Evolutionary conservation across 2,797 vertebrate species (phyloP).

Genomic region (Clarias platycephalus): DNA sequence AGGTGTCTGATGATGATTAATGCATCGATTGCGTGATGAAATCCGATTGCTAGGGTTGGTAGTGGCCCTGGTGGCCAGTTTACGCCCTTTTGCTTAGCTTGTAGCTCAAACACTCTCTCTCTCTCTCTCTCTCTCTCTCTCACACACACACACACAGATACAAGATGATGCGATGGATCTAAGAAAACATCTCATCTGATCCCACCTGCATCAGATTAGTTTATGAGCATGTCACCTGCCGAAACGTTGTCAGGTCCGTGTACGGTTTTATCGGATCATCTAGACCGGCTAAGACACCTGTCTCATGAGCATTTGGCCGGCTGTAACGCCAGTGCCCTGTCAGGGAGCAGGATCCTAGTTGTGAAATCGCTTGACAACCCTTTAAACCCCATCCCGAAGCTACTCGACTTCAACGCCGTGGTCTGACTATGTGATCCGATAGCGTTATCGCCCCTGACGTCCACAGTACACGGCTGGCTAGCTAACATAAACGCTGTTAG

Average conservation of each 20-base stretch:
- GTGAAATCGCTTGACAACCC: not conserved
- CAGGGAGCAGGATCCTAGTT: not conserved
- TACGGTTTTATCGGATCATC: not conserved
- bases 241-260: not conserved
- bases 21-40: too few relatives aligned
- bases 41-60: too few relatives aligned
- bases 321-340: not conserved
- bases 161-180: too few relatives aligned
- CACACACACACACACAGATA: too few relatives aligned
- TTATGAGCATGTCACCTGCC: not conserved
- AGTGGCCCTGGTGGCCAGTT: slow-evolving; percentile 35
- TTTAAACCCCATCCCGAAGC: not conserved
- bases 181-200: not conserved
- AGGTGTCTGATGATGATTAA: not conserved
- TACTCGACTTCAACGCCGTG: not conserved
- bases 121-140: too few relatives aligned
- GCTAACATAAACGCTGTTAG: not conserved
- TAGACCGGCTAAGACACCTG: slow-evolving; percentile 28
- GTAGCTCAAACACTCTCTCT: not conserved
- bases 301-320: not conserved
- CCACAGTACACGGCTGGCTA: not conserved
- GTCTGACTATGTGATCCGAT: not conserved
- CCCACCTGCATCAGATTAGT: not conserved
- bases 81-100: slow-evolving; percentile 47
- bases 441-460: not conserved